Evolutionary conservation across 2,797 vertebrate species (phyloP).

Genomic region (Enteromius mattozi): DNA sequence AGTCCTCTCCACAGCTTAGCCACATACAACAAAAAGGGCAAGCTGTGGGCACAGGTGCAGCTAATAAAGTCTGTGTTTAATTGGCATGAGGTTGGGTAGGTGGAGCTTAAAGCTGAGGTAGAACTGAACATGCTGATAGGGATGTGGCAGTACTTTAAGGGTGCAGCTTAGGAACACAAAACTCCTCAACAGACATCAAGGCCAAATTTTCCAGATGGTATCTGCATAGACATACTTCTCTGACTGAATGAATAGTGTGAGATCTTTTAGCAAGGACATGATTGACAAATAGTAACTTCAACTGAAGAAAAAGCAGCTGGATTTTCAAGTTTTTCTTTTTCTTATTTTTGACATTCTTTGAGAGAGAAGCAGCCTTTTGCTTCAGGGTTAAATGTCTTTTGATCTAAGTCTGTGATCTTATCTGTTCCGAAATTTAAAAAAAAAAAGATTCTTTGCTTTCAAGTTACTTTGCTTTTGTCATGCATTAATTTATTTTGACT

Average conservation of each 20-base stretch:
- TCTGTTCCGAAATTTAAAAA: not conserved
- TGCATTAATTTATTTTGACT: not conserved
- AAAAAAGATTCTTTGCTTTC: not conserved
- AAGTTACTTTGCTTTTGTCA: not conserved
- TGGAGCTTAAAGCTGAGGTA: too few relatives aligned
- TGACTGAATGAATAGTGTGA: not conserved
- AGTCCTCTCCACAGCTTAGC: too few relatives aligned
- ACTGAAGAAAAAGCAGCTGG: not conserved
- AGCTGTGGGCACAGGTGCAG: too few relatives aligned
- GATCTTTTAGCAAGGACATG: not conserved
- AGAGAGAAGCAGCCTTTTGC: not conserved
- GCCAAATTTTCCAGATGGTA: not conserved
- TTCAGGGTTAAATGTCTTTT: not conserved
- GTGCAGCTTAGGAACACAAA: too few relatives aligned
- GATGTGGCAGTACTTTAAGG: too few relatives aligned
- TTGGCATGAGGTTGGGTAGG: too few relatives aligned
- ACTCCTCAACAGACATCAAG: not conserved
- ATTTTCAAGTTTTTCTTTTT: not conserved
- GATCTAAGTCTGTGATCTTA: not conserved
- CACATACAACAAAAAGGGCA: too few relatives aligned
- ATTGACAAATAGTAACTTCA: not conserved
- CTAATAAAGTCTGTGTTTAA: too few relatives aligned
- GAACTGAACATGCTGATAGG: too few relatives aligned
- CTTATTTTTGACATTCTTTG: not conserved
- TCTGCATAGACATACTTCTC: not conserved